Evolutionary conservation across 2,797 vertebrate genomes (phyloP).

Genomic region (Eutrigla gurnardus): DNA sequence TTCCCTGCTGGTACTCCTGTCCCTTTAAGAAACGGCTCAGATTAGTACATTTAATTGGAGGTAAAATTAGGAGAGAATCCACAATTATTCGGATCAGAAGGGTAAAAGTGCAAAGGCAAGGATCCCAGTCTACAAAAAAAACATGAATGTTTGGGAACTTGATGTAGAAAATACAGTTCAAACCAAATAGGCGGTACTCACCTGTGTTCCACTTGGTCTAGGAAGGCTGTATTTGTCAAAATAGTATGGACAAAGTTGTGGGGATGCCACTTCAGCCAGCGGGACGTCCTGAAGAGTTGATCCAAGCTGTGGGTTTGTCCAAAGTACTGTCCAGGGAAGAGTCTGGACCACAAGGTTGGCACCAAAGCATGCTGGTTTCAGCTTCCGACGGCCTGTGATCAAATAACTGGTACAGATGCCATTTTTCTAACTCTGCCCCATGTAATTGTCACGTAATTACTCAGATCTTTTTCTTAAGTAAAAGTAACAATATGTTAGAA

Average conservation of each 20-base stretch:
- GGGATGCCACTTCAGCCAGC: constrained; percentile 23
- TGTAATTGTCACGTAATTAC: background rate
- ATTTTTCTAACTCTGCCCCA: constrained; percentile 8
- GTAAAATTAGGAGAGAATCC: background rate
- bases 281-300: constrained; percentile 22
- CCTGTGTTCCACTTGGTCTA: constrained; percentile 24
- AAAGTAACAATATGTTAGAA: background rate
- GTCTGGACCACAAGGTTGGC: constrained; percentile 31
- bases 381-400: background rate
- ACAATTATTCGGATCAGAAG: background rate
- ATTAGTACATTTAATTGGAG: background rate
- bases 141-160: background rate
- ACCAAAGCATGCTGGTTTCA: constrained; percentile 34
- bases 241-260: constrained; percentile 52
- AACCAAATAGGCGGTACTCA: too few relatives aligned
- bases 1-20: too few relatives aligned
- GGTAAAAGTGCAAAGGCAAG: too few relatives aligned
- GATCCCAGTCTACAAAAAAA: too few relatives aligned
- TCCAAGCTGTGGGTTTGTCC: constrained; percentile 43
- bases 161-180: background rate
- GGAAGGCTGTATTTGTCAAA: constrained; percentile 60
- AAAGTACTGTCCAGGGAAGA: constrained; percentile 13
- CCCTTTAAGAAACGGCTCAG: background rate
- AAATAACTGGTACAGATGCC: constrained; percentile 41
- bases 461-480: background rate